Evolutionary conservation across 2,113 vertebrate species (phyloP).

Genomic region (Phyllostomus hastatus): DNA sequence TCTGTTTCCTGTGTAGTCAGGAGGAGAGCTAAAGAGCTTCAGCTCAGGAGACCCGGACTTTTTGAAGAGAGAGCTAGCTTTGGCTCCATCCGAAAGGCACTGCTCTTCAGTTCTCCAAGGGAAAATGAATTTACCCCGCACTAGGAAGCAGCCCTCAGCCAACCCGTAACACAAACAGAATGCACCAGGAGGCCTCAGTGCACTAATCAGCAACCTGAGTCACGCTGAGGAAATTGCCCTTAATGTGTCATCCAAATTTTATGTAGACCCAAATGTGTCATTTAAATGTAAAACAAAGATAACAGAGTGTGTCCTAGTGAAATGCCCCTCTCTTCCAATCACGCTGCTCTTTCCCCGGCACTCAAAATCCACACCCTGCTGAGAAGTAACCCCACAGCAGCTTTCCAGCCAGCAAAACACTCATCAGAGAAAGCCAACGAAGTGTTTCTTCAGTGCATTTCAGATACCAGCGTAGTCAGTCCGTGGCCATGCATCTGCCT

Average conservation of each 20-base stretch:
- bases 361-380: background rate
- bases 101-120: background rate
- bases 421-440: background rate
- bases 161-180: conserved; percentile 38
- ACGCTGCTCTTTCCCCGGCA: background rate
- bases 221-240: conserved; percentile 38
- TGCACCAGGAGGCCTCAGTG: background rate
- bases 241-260: conserved; percentile 56
- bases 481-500: background rate
- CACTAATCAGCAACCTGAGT: conserved; percentile 29
- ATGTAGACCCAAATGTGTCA: conserved; percentile 49
- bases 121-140: background rate
- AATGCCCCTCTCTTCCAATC: background rate
- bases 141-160: background rate
- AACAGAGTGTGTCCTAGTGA: background rate
- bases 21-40: background rate
- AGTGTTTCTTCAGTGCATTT: background rate
- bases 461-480: background rate
- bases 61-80: background rate
- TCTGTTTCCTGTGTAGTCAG: background rate
- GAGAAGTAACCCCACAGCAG: background rate
- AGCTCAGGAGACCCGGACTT: background rate
- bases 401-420: background rate
- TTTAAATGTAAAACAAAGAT: conserved; percentile 56
- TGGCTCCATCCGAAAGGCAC: background rate